These are phyloP conservation scores for Trachops cirrhosus DNA, from an alignment of 2,797 vertebrate genomes.

Conservation along the genomic window DNA sequence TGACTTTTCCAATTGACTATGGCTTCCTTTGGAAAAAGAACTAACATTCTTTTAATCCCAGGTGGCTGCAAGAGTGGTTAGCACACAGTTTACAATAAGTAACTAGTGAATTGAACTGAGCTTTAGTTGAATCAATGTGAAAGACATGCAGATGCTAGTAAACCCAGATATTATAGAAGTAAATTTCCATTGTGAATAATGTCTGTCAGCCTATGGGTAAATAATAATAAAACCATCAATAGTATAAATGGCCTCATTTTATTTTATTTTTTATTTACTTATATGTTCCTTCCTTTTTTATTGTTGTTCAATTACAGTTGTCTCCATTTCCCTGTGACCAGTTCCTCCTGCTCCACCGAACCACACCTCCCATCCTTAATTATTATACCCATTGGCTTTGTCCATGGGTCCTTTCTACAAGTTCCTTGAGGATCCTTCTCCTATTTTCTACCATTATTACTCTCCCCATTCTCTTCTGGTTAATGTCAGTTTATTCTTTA, in stretches of 20 bases:
- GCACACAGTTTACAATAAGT: background rate
- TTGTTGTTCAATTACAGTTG: no score
- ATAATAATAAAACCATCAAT: conserved; percentile 33
- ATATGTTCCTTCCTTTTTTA: no score
- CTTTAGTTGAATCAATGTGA: background rate
- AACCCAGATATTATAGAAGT: background rate
- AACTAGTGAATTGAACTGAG: background rate
- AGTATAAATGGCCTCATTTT: background rate
- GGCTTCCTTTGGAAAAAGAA: background rate
- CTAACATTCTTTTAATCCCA: background rate
- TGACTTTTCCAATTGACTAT: background rate
- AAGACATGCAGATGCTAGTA: background rate
- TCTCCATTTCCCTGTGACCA: no score
- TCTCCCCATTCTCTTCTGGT: no score
- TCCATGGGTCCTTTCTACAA: no score
- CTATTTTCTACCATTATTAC: no score
- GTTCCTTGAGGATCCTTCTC: no score
- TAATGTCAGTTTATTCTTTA: no score
- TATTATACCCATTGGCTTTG: no score
- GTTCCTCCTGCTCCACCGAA: no score
- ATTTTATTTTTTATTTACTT: no score
- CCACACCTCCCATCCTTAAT: no score
- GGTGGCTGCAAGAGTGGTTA: background rate
- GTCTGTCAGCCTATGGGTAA: background rate
- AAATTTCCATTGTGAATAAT: background rate